These are phyloP conservation scores for Heteromormyrus szaboi DNA, from an alignment of 2,797 vertebrate genomes.

Conservation along the genomic window DNA sequence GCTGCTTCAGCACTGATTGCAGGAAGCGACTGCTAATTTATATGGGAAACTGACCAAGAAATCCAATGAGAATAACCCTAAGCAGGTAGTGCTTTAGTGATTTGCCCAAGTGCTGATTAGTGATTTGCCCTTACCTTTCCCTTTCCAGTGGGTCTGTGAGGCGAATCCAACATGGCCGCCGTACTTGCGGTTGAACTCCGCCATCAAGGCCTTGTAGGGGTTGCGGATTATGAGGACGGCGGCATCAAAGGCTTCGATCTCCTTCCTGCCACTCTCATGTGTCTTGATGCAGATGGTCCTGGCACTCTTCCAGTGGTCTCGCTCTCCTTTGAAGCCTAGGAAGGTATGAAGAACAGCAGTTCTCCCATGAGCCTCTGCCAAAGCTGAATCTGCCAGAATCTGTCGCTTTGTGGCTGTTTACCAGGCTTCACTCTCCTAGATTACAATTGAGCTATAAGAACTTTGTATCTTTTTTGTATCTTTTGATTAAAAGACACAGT, in stretches of 20 bases:
- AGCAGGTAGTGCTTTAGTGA: not conserved
- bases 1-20: not conserved
- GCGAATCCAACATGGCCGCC: constrained; percentile 93
- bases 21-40: not conserved
- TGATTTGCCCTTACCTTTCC: constrained; percentile 72
- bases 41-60: not conserved
- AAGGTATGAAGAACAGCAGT: too few relatives aligned
- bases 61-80: not conserved
- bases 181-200: constrained; percentile 94
- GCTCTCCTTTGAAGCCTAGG: constrained; percentile 87
- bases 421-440: not conserved
- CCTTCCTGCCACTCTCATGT: constrained; percentile 88
- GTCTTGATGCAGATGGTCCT: constrained; percentile 93
- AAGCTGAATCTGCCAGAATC: not conserved
- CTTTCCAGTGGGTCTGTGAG: constrained; percentile 88
- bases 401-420: not conserved
- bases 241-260: constrained; percentile 84
- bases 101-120: not conserved
- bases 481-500: not conserved
- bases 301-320: constrained; percentile 91
- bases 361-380: not conserved
- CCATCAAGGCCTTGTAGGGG: constrained; percentile 96
- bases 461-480: not conserved
- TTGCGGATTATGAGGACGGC: constrained; percentile 89
- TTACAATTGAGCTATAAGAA: not conserved